Evolutionary conservation across 2,888 invertebrate genomes (phyloP).

Genomic region (Troglohyphantes excavatus): DNA sequence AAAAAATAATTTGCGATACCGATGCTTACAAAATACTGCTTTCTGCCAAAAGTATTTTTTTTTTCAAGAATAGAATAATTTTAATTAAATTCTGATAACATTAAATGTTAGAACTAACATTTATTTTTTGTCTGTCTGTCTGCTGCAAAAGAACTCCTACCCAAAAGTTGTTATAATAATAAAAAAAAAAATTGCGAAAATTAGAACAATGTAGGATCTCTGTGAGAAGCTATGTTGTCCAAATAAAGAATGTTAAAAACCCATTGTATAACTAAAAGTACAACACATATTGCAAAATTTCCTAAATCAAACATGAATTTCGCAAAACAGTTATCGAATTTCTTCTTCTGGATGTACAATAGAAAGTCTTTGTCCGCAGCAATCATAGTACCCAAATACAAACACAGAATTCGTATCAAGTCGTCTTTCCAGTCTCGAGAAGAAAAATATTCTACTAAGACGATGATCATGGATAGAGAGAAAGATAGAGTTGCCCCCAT

Average conservation of each 20-base stretch:
- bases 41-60: too few species aligned
- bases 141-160: too few species aligned
- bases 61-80: too few species aligned
- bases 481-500: background rate
- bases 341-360: background rate
- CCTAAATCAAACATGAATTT: slow-evolving; percentile 22
- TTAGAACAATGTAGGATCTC: too few species aligned
- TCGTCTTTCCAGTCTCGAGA: slow-evolving; percentile 21
- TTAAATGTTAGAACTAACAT: too few species aligned
- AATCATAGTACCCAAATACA: background rate
- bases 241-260: background rate
- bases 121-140: too few species aligned
- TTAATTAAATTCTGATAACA: too few species aligned
- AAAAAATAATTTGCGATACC: too few species aligned
- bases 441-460: background rate
- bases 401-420: slow-evolving; percentile 3
- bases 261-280: background rate
- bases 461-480: background rate
- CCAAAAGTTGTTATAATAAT: too few species aligned
- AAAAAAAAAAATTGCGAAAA: too few species aligned
- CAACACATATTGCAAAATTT: background rate
- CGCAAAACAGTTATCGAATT: background rate
- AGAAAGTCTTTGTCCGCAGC: slow-evolving; percentile 3
- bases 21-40: too few species aligned
- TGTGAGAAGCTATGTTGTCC: background rate